Conservation (phyloP, 2,888 invertebrate species). For the Scelioninae gen. 2 region DNA sequence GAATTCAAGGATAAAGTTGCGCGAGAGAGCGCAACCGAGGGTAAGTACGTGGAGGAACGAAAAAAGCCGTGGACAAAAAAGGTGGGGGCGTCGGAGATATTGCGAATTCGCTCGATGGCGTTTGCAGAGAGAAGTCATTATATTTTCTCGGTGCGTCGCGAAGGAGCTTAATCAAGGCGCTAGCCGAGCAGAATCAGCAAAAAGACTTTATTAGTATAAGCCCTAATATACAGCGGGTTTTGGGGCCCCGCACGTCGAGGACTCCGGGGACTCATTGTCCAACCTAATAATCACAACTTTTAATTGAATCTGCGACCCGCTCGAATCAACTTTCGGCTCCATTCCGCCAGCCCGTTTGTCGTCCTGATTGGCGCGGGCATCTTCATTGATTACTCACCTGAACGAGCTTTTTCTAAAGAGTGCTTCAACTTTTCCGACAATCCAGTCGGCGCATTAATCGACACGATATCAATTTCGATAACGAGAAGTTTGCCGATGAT, state of each 20-base stretch:
- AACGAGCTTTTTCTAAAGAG: slow-evolving; percentile 58
- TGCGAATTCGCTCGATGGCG: slow-evolving; percentile 64
- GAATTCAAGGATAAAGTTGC: slow-evolving; percentile 57
- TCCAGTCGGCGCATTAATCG: slow-evolving; percentile 42
- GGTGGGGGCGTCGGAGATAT: slow-evolving; percentile 48
- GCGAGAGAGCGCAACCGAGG: slow-evolving; percentile 46
- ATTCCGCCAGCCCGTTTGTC: slow-evolving; percentile 60
- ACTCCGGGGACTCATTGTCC: slow-evolving; percentile 73
- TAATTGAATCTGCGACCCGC: slow-evolving; percentile 73
- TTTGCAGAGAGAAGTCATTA: slow-evolving; percentile 73
- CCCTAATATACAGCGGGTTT: slow-evolving; percentile 59
- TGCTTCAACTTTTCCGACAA: slow-evolving; percentile 48
- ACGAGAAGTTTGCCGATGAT: slow-evolving; percentile 2
- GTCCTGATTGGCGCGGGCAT: slow-evolving; percentile 67
- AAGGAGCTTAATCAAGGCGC: slow-evolving; percentile 74
- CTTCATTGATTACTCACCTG: slow-evolving; percentile 64
- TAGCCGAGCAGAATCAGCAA: slow-evolving; percentile 75
- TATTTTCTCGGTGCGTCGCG: slow-evolving; percentile 74
- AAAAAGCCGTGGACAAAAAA: slow-evolving; percentile 39
- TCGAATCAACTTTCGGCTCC: slow-evolving; percentile 70
- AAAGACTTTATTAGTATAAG: slow-evolving; percentile 74
- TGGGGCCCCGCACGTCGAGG: slow-evolving; percentile 50
- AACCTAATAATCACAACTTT: slow-evolving; percentile 75
- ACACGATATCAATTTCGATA: slow-evolving; percentile 22
- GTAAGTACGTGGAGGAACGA: slow-evolving; percentile 54